Evolutionary conservation across 1,140 invertebrate species (phyloP).

Genomic region (Bemisia tabaci): DNA sequence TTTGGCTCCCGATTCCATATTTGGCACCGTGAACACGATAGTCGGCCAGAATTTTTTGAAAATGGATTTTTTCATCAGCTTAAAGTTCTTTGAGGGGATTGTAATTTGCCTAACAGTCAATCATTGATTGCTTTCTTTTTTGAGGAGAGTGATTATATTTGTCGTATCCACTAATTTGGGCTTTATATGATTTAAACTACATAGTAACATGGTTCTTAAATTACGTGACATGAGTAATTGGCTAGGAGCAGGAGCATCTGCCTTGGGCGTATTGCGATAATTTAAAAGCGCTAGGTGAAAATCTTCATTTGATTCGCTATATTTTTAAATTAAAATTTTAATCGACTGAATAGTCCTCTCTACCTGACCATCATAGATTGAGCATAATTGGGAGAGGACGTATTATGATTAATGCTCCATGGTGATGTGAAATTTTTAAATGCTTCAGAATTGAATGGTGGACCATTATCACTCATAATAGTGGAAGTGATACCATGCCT

Average conservation of each 20-base stretch:
- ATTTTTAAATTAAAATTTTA: conserved; percentile 14
- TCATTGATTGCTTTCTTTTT: too few species aligned
- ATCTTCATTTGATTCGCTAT: conserved; percentile 1
- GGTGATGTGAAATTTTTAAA: conserved; percentile 12
- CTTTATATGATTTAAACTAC: too few species aligned
- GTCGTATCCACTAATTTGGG: too few species aligned
- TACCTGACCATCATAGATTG: conserved; percentile 15
- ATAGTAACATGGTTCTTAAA: too few species aligned
- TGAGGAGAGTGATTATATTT: too few species aligned
- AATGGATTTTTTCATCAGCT: too few species aligned
- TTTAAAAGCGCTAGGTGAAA: conserved; percentile 8
- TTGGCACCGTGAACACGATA: too few species aligned
- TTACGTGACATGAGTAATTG: too few species aligned
- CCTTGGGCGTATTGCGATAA: conserved; percentile 8
- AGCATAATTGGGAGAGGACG: conserved; percentile 10
- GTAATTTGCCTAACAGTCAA: too few species aligned
- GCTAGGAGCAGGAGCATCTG: neutral
- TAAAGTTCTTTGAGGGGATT: too few species aligned
- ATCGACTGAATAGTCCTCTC: conserved; percentile 13
- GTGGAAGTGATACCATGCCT: conserved; percentile 23
- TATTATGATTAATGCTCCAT: conserved; percentile 9
- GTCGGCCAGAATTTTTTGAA: too few species aligned
- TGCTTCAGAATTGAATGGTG: conserved; percentile 14
- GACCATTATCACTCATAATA: conserved; percentile 26
- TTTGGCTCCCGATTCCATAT: too few species aligned